Evolutionary conservation across 2,797 vertebrate species (phyloP).

Genomic region (Varecia variegata): DNA sequence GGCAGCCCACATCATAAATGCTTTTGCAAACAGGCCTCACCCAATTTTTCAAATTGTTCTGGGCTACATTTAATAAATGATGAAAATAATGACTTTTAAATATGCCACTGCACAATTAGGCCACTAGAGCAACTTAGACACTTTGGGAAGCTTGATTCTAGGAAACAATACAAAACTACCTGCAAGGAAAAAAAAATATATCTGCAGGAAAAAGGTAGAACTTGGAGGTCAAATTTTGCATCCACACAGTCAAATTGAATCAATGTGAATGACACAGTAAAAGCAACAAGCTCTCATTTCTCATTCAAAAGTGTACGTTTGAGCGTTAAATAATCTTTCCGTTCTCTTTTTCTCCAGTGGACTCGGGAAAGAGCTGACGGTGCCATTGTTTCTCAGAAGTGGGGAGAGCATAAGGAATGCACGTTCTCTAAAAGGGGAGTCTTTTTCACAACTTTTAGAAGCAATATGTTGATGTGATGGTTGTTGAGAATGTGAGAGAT

Average conservation of each 20-base stretch:
- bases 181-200: neutral
- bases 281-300: slow-evolving; percentile 33
- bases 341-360: neutral
- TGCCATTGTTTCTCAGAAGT: neutral
- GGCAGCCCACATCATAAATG: slow-evolving; percentile 72
- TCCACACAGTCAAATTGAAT: slow-evolving; percentile 44
- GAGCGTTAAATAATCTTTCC: neutral
- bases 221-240: slow-evolving; percentile 50
- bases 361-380: neutral
- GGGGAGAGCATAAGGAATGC: neutral
- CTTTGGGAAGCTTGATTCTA: neutral
- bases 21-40: slow-evolving; percentile 76
- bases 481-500: slow-evolving; percentile 11
- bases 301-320: neutral
- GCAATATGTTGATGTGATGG: neutral
- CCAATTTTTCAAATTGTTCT: slow-evolving; percentile 64
- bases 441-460: neutral
- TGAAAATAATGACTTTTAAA: slow-evolving; percentile 77
- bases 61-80: slow-evolving; percentile 59
- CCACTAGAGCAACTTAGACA: slow-evolving; percentile 39
- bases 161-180: slow-evolving; percentile 20
- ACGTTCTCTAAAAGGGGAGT: neutral
- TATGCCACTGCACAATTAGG: slow-evolving; percentile 64
- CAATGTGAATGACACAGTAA: slow-evolving; percentile 44
- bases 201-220: slow-evolving; percentile 47